These are phyloP conservation scores for Myotis vivesi DNA, from an alignment of 2,797 vertebrate species.

Conservation along the genomic window DNA sequence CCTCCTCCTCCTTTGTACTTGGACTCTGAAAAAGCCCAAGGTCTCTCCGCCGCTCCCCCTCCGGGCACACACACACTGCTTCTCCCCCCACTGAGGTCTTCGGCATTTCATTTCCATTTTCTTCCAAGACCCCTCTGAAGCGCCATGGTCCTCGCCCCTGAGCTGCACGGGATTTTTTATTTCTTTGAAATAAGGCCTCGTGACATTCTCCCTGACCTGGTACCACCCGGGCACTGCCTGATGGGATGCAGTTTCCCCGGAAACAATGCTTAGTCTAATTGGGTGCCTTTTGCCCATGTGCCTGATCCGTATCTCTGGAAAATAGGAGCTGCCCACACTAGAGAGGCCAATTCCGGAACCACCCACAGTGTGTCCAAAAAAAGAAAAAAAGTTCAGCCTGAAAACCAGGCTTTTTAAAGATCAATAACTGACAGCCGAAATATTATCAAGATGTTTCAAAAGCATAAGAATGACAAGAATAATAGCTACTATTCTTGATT, in stretches of 20 bases:
- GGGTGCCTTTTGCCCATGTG: background rate
- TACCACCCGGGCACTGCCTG: background rate
- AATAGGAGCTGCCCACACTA: background rate
- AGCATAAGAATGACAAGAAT: background rate
- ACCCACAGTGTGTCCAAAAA: background rate
- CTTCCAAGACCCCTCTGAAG: background rate
- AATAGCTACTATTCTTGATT: background rate
- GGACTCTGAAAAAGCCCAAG: background rate
- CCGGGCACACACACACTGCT: background rate
- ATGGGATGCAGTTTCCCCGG: constrained; percentile 3
- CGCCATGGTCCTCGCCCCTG: background rate
- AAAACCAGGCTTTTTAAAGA: background rate
- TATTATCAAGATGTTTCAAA: background rate
- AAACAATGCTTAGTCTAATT: background rate
- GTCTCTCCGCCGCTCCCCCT: too few species aligned
- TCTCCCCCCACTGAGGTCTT: background rate
- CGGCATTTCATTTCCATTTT: constrained; percentile 1
- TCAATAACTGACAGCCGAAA: background rate
- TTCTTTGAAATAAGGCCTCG: background rate
- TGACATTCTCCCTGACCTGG: background rate
- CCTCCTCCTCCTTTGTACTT: background rate
- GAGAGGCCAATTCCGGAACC: background rate
- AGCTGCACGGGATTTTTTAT: background rate
- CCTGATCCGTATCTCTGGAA: background rate
- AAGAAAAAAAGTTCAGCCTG: background rate